Evolutionary conservation across 2,797 vertebrate species (phyloP).

Genomic region (Acrocephalus scirpaceus): DNA sequence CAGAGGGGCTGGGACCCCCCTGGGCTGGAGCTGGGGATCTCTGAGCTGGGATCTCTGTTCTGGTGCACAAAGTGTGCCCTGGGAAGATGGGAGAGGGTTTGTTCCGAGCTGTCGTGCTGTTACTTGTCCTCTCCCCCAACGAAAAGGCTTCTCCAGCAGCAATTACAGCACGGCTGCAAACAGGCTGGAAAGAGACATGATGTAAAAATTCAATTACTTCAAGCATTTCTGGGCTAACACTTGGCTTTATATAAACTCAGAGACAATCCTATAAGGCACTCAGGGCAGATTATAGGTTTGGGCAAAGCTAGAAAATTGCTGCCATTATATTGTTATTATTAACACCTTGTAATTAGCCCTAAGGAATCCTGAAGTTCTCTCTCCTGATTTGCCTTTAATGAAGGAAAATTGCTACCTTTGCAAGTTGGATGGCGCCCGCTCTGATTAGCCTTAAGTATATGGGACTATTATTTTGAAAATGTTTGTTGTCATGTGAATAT

Average conservation of each 20-base stretch:
- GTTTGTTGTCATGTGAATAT: conserved; percentile 83
- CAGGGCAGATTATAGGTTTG: conserved; percentile 89
- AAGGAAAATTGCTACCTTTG: conserved; percentile 98
- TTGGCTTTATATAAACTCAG: conserved; percentile 85
- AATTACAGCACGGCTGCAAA: conserved; percentile 77
- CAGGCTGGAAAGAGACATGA: conserved; percentile 79
- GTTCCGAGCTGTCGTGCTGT: conserved; percentile 61
- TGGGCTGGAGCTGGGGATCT: background rate
- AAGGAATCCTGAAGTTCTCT: conserved; percentile 96
- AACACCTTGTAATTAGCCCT: conserved; percentile 99
- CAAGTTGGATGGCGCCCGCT: conserved; percentile 95
- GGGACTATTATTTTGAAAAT: conserved; percentile 89
- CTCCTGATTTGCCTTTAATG: conserved; percentile 97
- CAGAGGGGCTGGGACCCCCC: background rate
- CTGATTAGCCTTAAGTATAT: conserved; percentile 89
- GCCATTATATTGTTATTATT: conserved; percentile 99
- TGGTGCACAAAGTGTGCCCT: conserved; percentile 45
- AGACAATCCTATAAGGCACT: conserved; percentile 87
- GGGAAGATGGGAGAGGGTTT: conserved; percentile 56
- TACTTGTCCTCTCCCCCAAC: conserved; percentile 64
- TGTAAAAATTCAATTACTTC: conserved; percentile 82
- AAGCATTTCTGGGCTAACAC: conserved; percentile 80
- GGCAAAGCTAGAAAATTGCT: conserved; percentile 93
- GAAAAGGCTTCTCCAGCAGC: conserved; percentile 55
- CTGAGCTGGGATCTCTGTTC: background rate